phyloP scores from a whole-genome alignment of 2,797 vertebrate genomes.

The Limosa lapponica region DNA sequence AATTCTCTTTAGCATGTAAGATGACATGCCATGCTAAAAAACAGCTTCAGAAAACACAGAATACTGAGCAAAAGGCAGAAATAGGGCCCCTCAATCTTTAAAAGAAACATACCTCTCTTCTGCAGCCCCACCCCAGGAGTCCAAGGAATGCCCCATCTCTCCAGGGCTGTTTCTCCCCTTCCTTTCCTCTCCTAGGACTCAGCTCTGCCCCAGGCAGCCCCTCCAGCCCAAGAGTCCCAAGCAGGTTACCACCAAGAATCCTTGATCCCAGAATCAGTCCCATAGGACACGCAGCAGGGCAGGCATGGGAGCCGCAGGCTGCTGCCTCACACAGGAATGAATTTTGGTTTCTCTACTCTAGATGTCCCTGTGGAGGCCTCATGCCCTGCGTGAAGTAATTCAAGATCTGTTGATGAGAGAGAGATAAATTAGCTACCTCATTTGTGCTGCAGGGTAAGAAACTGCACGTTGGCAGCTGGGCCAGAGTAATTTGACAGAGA shows the following conservation, averaged over 20 bases:
- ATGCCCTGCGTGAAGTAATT: neutral
- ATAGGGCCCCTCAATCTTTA: neutral
- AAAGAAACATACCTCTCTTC: neutral
- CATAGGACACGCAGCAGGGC: neutral
- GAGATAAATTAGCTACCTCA: slow-evolving; percentile 34
- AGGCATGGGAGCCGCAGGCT: neutral
- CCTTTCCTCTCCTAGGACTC: neutral
- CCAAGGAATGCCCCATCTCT: neutral
- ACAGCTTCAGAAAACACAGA: neutral
- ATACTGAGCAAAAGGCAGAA: neutral
- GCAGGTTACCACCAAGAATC: neutral
- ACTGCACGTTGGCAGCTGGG: neutral
- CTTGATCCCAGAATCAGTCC: neutral
- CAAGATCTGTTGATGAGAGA: neutral
- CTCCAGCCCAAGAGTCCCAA: neutral
- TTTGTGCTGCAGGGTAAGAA: slow-evolving; percentile 4
- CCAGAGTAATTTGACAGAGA: neutral
- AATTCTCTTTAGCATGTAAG: neutral
- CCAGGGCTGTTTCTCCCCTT: neutral
- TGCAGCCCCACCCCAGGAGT: neutral
- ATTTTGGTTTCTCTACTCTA: neutral
- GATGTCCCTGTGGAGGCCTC: neutral
- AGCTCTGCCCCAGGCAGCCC: neutral
- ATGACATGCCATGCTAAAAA: neutral
- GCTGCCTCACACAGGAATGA: neutral